Conservation (phyloP, 2,797 vertebrate genomes). For the Pseudocheirus occidentalis region DNA sequence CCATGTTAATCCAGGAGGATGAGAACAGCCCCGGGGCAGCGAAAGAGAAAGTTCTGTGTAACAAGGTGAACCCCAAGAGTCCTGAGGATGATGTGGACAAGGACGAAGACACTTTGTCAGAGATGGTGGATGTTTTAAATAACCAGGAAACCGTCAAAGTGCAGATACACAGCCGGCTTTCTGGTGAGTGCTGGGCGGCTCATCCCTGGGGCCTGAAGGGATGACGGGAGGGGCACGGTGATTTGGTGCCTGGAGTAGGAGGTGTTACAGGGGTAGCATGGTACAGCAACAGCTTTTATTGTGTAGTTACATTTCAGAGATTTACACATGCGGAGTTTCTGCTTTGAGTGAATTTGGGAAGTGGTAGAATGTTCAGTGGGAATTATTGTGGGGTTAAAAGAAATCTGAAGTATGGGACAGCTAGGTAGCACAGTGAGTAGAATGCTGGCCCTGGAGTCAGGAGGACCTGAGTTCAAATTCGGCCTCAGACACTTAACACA, state of each 20-base stretch:
- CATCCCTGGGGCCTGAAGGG: not conserved
- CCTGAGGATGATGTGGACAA: conserved; percentile 92
- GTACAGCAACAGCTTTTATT: too few species aligned
- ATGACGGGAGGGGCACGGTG: not conserved
- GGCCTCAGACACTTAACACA: too few species aligned
- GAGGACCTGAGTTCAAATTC: too few species aligned
- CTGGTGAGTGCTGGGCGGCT: conserved; percentile 84
- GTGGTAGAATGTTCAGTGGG: not conserved
- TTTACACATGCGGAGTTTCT: not conserved
- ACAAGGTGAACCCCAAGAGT: conserved; percentile 89
- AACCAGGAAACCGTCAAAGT: conserved; percentile 95
- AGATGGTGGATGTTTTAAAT: conserved; percentile 88
- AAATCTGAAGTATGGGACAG: too few species aligned
- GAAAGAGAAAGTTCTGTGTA: conserved; percentile 92
- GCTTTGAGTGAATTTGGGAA: not conserved
- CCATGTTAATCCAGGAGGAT: conserved; percentile 95
- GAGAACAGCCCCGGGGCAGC: conserved; percentile 91
- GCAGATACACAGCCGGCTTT: conserved; percentile 90
- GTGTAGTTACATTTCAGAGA: too few species aligned
- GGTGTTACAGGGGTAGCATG: too few species aligned
- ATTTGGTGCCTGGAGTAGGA: too few species aligned
- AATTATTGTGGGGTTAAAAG: not conserved
- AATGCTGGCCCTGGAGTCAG: too few species aligned
- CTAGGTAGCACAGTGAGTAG: too few species aligned
- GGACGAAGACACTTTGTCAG: conserved; percentile 89